Evolutionary conservation across 1,140 invertebrate species (phyloP).

Genomic region (Heliconius nattereri): DNA sequence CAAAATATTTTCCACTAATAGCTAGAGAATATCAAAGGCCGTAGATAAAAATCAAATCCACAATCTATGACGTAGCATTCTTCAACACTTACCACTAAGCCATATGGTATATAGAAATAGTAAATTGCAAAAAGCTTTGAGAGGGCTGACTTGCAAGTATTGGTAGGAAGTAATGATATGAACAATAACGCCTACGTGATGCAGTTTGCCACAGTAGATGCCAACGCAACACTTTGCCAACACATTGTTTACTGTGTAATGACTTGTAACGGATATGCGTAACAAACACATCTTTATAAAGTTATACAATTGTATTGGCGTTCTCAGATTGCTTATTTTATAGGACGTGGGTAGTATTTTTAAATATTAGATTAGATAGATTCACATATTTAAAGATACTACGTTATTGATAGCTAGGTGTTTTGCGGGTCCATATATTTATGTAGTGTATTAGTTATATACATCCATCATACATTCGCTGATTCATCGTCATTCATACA

Average conservation of each 20-base stretch:
- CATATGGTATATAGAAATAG: background rate
- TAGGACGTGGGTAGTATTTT: slow-evolving; percentile 11
- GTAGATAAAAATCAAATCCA: background rate
- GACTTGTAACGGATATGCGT: slow-evolving; percentile 38
- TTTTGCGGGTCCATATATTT: too few relatives aligned
- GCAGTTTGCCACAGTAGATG: slow-evolving; percentile 24
- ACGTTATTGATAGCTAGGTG: too few relatives aligned
- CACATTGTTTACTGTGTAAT: slow-evolving; percentile 34
- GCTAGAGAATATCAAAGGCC: background rate
- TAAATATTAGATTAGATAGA: background rate
- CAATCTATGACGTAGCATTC: background rate
- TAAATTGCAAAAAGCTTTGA: slow-evolving; percentile 13
- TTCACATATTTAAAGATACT: background rate
- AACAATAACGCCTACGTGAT: slow-evolving; percentile 39
- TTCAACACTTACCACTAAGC: background rate
- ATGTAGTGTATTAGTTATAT: too few relatives aligned
- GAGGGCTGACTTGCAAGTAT: slow-evolving; percentile 32
- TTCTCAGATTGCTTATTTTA: background rate
- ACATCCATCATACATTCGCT: too few relatives aligned
- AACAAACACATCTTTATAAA: slow-evolving; percentile 26
- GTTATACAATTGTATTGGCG: slow-evolving; percentile 21
- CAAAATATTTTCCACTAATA: background rate
- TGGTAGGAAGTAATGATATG: slow-evolving; percentile 36
- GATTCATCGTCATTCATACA: too few relatives aligned
- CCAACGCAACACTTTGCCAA: slow-evolving; percentile 36